A percentile compares a stretch with the other conserved stretches of the same genome.
These are phyloP conservation scores for Semaprochilodus insignis DNA, from an alignment of 2,797 vertebrate species.

Conservation along the genomic window DNA sequence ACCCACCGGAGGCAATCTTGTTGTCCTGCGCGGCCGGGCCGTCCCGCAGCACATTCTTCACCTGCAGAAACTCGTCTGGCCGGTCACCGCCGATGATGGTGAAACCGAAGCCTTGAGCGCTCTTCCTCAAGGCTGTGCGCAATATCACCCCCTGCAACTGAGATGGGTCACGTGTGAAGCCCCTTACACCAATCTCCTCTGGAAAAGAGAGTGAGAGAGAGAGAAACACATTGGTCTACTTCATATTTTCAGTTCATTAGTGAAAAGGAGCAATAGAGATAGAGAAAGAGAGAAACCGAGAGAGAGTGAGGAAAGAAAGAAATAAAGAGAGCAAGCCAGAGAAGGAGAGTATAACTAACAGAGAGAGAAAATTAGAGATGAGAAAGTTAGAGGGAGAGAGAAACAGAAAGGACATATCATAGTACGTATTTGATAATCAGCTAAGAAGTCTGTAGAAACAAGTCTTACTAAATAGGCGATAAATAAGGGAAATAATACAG, in stretches of 20 bases:
- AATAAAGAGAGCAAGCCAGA: background rate
- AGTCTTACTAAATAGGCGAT: too few species aligned
- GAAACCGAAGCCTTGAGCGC: slow-evolving; percentile 94
- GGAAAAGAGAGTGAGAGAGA: slow-evolving; percentile 9
- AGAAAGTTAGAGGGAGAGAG: background rate
- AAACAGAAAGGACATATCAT: too few species aligned
- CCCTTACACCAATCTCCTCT: slow-evolving; percentile 62
- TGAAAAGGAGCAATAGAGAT: too few species aligned
- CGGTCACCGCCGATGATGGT: slow-evolving; percentile 97
- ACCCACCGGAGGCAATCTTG: slow-evolving; percentile 91
- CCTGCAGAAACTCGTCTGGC: slow-evolving; percentile 95
- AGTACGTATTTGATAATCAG: too few species aligned
- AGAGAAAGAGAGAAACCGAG: too few species aligned
- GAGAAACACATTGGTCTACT: background rate
- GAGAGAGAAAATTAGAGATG: background rate
- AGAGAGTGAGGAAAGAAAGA: slow-evolving; percentile 7
- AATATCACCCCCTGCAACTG: slow-evolving; percentile 90
- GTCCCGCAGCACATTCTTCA: slow-evolving; percentile 94
- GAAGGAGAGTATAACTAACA: too few species aligned
- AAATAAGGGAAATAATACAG: too few species aligned
- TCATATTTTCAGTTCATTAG: too few species aligned
- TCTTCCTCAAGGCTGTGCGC: slow-evolving; percentile 88
- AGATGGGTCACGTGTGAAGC: slow-evolving; percentile 91
- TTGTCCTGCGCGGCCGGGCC: slow-evolving; percentile 94
- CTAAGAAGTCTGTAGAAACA: too few species aligned